phyloP scores from a whole-genome alignment of 2,113 vertebrate species.

The Channa maculata region DNA sequence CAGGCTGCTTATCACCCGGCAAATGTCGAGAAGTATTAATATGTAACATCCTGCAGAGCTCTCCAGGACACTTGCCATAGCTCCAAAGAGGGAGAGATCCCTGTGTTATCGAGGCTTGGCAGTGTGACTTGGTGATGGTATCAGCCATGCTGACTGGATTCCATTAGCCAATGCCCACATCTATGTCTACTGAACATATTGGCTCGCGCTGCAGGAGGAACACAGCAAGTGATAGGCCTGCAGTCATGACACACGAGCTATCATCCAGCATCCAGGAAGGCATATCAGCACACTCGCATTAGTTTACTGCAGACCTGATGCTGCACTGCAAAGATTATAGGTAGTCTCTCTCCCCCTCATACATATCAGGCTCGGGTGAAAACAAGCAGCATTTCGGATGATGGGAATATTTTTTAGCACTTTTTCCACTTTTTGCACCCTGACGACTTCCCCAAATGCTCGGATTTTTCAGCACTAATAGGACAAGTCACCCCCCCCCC shows the following conservation, averaged over 20 bases:
- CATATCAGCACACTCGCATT: slow-evolving; percentile 68
- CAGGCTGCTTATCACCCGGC: slow-evolving; percentile 69
- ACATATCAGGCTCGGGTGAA: slow-evolving; percentile 40
- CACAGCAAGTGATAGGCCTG: slow-evolving; percentile 63
- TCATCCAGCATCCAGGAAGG: slow-evolving; percentile 70
- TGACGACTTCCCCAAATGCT: slow-evolving; percentile 40
- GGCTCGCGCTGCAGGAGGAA: slow-evolving; percentile 59
- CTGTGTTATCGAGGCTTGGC: slow-evolving; percentile 74
- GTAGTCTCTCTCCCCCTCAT: slow-evolving; percentile 38
- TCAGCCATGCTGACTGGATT: slow-evolving; percentile 78
- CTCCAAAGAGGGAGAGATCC: slow-evolving; percentile 61
- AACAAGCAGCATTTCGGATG: slow-evolving; percentile 27
- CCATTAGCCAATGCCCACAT: slow-evolving; percentile 81
- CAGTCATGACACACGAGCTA: slow-evolving; percentile 74
- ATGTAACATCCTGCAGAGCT: slow-evolving; percentile 79
- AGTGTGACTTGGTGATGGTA: slow-evolving; percentile 79
- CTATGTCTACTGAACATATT: slow-evolving; percentile 74
- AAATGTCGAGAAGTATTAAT: slow-evolving; percentile 80
- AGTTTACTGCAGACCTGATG: slow-evolving; percentile 63
- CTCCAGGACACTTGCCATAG: slow-evolving; percentile 73
- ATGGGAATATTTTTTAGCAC: slow-evolving; percentile 42
- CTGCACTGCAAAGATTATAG: slow-evolving; percentile 64
- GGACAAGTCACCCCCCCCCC: slow-evolving; percentile 31
- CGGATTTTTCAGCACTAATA: slow-evolving; percentile 53
- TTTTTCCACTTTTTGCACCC: slow-evolving; percentile 15